A percentile compares a stretch with the other conserved stretches of the same genome.
Evolutionary conservation across 2,113 vertebrate genomes (phyloP).

Genomic region (Ailurus styani): DNA sequence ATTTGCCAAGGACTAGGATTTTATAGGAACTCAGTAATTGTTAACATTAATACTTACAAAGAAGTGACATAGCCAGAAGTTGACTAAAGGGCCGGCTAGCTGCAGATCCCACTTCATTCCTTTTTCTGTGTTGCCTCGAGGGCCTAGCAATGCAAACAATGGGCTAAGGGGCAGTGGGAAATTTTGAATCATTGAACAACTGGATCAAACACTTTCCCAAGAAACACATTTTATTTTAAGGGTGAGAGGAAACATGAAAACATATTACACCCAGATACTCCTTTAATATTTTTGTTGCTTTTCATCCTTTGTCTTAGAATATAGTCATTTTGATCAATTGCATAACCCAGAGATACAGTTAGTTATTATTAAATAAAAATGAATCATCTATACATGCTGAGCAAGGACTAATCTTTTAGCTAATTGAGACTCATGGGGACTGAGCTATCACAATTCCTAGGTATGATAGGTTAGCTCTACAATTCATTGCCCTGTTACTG

Average conservation of each 20-base stretch:
- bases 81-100: neutral
- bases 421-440: constrained; percentile 72
- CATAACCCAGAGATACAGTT: constrained; percentile 63
- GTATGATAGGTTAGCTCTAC: constrained; percentile 39
- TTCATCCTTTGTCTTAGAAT: constrained; percentile 43
- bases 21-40: neutral
- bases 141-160: neutral
- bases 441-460: constrained; percentile 70
- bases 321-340: constrained; percentile 70
- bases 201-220: neutral
- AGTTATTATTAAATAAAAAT: constrained; percentile 67
- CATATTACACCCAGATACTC: neutral
- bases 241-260: neutral
- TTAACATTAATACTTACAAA: neutral
- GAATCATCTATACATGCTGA: constrained; percentile 45
- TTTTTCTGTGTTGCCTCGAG: neutral
- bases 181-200: neutral
- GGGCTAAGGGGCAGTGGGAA: neutral
- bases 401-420: constrained; percentile 64
- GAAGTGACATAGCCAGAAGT: neutral
- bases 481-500: neutral
- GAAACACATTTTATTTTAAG: neutral
- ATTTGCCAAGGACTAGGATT: neutral
- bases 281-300: constrained; percentile 47
- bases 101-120: neutral